phyloP scores from a whole-genome alignment of 2,888 invertebrate genomes.

The Magallana nippona region DNA sequence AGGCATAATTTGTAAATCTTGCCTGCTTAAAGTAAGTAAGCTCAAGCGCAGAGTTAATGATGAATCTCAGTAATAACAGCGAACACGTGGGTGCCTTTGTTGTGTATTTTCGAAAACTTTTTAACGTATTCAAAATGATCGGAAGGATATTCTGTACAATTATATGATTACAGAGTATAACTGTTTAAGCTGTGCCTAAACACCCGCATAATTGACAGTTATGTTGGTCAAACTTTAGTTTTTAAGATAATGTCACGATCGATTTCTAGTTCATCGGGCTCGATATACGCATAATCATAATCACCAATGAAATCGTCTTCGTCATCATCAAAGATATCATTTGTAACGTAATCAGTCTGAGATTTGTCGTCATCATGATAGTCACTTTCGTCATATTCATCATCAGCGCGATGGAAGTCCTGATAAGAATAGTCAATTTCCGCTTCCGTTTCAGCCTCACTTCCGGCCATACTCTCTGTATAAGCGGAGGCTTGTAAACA shows the following conservation, averaged over 20 bases:
- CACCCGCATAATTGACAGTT: too few species aligned
- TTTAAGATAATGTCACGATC: slow-evolving; percentile 12
- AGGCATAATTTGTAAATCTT: too few species aligned
- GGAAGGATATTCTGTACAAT: too few species aligned
- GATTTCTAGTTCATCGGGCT: slow-evolving; percentile 30
- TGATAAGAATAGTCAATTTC: background rate
- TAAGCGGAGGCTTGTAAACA: background rate
- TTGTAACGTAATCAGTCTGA: slow-evolving; percentile 33
- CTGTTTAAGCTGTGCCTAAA: too few species aligned
- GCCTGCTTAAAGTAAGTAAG: too few species aligned
- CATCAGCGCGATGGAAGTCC: background rate
- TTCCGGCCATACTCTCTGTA: background rate
- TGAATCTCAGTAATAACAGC: too few species aligned
- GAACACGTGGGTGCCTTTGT: too few species aligned
- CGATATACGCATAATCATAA: slow-evolving; percentile 26
- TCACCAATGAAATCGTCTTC: slow-evolving; percentile 26
- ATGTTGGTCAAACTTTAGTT: background rate
- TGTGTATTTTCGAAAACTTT: too few species aligned
- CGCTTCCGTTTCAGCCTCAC: background rate
- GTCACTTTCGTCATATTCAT: slow-evolving; percentile 8
- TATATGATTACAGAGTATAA: too few species aligned
- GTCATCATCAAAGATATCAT: slow-evolving; percentile 34
- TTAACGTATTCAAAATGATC: too few species aligned
- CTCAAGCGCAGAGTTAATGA: too few species aligned
- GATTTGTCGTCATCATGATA: slow-evolving; percentile 25